A percentile compares a stretch with the other conserved stretches of the same genome.
Conservation (phyloP, 1,140 invertebrate genomes). For the Dermatophagoides farinae region DNA sequence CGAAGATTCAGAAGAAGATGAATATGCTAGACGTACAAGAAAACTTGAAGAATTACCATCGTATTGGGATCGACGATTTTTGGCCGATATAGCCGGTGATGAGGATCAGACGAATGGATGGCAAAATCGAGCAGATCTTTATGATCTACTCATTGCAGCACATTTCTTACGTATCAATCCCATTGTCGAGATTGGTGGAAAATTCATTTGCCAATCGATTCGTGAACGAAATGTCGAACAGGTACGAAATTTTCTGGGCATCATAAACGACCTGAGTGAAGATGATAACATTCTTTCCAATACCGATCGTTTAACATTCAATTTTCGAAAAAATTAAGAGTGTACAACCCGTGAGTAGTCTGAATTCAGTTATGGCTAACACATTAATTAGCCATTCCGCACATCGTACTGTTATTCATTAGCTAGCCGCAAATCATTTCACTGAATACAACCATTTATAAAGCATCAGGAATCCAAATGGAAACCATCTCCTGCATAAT, state of each 20-base stretch:
- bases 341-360: conserved; percentile 7
- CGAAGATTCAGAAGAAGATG: background rate
- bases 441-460: background rate
- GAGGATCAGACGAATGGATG: background rate
- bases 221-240: background rate
- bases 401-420: conserved; percentile 5
- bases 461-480: conserved; percentile 3
- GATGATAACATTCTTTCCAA: background rate
- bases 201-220: conserved; percentile 1
- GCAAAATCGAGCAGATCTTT: background rate
- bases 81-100: background rate
- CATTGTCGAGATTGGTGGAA: conserved; percentile 3
- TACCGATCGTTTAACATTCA: background rate
- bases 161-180: conserved; percentile 1
- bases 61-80: background rate
- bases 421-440: conserved; percentile 5
- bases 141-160: conserved; percentile 3
- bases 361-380: conserved; percentile 3
- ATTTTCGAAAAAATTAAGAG: background rate
- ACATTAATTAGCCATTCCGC: background rate
- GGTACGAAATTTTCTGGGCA: conserved; percentile 5
- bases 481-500: background rate
- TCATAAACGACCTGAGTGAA: background rate
- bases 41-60: background rate
- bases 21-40: no score